These are phyloP conservation scores for Sarcophaga carnaria DNA, from an alignment of 2,888 invertebrate genomes.

Conservation along the genomic window DNA sequence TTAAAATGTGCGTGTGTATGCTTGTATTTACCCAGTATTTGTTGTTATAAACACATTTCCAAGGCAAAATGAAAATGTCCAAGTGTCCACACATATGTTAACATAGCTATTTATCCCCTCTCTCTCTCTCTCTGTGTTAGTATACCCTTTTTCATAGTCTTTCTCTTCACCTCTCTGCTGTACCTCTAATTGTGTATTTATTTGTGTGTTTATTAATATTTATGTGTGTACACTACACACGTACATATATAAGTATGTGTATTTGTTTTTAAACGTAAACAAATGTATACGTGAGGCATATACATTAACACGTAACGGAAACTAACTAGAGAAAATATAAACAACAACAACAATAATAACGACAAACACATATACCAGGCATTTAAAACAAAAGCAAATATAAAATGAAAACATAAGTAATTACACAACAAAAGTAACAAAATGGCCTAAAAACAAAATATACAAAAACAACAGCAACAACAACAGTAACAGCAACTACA, in stretches of 20 bases:
- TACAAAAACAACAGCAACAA: constrained; percentile 23
- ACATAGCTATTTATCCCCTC: neutral
- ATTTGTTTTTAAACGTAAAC: constrained; percentile 4
- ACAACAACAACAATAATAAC: neutral
- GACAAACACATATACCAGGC: neutral
- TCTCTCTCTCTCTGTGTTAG: neutral
- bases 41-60: constrained; percentile 28
- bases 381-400: constrained; percentile 22
- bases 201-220: constrained; percentile 15
- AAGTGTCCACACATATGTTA: neutral
- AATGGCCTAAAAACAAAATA: constrained; percentile 48
- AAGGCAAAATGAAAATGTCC: constrained; percentile 15
- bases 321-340: constrained; percentile 38
- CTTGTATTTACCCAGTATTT: constrained; percentile 10
- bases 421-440: constrained; percentile 55
- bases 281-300: constrained; percentile 16
- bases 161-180: neutral
- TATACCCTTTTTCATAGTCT: neutral
- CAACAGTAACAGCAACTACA: neutral
- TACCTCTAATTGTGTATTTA: neutral
- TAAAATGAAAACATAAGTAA: constrained; percentile 56
- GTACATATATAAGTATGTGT: constrained; percentile 2
- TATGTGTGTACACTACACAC: neutral
- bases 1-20: neutral
- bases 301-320: constrained; percentile 51